Evolutionary conservation across 2,113 vertebrate species (phyloP).

Genomic region (Rissa tridactyla): DNA sequence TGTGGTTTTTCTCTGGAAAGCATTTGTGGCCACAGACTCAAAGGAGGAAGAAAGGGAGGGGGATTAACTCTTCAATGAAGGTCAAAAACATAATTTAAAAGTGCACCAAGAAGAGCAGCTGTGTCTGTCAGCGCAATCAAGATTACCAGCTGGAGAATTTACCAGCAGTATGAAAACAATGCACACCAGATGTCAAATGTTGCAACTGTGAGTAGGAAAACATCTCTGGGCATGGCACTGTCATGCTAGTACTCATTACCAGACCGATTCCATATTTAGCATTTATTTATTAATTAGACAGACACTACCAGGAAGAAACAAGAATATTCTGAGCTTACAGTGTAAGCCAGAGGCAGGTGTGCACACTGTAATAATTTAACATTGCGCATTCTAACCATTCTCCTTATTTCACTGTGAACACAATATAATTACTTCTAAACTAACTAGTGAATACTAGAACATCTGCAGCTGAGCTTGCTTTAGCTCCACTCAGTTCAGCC

Average conservation of each 20-base stretch:
- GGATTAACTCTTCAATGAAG: slow-evolving; percentile 75
- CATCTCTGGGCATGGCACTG: slow-evolving; percentile 13
- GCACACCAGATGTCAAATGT: slow-evolving; percentile 73
- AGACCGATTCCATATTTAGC: slow-evolving; percentile 26
- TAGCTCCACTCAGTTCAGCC: neutral
- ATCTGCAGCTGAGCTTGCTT: neutral
- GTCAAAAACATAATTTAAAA: slow-evolving; percentile 79
- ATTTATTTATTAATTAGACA: slow-evolving; percentile 36
- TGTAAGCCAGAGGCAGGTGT: neutral
- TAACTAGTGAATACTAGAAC: neutral
- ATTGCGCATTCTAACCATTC: neutral
- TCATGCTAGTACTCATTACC: slow-evolving; percentile 17
- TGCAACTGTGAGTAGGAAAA: slow-evolving; percentile 49
- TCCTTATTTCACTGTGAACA: neutral
- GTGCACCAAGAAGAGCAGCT: slow-evolving; percentile 74
- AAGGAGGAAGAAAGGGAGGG: slow-evolving; percentile 68
- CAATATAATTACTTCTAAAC: neutral
- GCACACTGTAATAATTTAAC: neutral
- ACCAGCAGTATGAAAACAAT: slow-evolving; percentile 76
- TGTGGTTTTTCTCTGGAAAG: slow-evolving; percentile 71
- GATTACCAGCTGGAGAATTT: slow-evolving; percentile 73
- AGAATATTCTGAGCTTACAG: neutral
- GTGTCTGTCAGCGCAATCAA: slow-evolving; percentile 70
- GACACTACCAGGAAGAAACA: slow-evolving; percentile 24
- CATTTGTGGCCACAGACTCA: slow-evolving; percentile 70